Conservation (phyloP, 2,797 vertebrate genomes). For the Apogon talboti region DNA sequence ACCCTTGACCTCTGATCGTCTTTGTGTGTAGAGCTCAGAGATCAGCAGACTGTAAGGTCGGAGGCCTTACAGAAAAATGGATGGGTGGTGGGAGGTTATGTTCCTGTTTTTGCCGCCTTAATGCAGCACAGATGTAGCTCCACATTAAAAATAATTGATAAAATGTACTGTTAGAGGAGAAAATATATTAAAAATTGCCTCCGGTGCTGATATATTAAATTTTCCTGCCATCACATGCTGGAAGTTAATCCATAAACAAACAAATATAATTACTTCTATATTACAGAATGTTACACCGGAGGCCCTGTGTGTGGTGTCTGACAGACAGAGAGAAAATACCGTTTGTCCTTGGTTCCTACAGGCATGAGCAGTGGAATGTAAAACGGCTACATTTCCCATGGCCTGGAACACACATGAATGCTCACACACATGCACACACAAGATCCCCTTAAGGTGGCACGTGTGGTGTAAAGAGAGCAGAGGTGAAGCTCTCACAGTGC, state of each 20-base stretch:
- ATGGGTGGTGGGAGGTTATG: not conserved
- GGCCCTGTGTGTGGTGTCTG: slow-evolving; percentile 15
- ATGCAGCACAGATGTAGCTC: slow-evolving; percentile 39
- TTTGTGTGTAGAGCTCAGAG: slow-evolving; percentile 28
- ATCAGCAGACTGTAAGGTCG: slow-evolving; percentile 23
- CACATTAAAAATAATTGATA: slow-evolving; percentile 22
- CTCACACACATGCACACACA: not conserved
- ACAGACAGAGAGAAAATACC: slow-evolving; percentile 37
- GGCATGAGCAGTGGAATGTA: slow-evolving; percentile 51
- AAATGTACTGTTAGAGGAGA: not conserved
- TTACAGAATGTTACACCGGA: too few relatives aligned
- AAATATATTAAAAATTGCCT: not conserved
- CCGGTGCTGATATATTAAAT: not conserved
- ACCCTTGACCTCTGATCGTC: slow-evolving; percentile 42
- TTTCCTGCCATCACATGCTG: not conserved
- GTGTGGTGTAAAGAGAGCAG: slow-evolving; percentile 32
- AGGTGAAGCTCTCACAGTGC: slow-evolving; percentile 30
- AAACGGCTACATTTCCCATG: slow-evolving; percentile 42
- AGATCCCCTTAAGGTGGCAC: slow-evolving; percentile 24
- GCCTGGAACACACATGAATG: slow-evolving; percentile 22
- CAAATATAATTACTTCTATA: not conserved
- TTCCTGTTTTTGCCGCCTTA: slow-evolving; percentile 21
- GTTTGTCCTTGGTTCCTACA: slow-evolving; percentile 60
- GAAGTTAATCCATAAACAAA: slow-evolving; percentile 5
- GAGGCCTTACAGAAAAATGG: slow-evolving; percentile 17